Conservation (phyloP, 2,888 invertebrate genomes). For the Parthenolecanium corni region DNA sequence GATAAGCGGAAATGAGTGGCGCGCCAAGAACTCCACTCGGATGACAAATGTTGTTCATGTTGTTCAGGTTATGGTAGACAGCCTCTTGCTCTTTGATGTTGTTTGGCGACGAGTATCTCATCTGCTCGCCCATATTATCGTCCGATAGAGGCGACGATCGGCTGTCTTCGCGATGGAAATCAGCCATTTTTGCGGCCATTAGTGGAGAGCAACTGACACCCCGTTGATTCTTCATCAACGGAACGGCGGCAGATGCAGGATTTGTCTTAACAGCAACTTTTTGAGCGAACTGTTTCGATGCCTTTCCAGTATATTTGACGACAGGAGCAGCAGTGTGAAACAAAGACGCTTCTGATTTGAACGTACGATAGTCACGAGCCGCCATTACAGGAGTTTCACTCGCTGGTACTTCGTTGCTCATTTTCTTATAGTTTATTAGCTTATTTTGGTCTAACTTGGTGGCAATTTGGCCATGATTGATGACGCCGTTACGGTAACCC, state of each 20-base stretch:
- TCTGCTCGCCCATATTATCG: background rate
- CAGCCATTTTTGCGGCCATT: conserved; percentile 3
- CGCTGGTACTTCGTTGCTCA: background rate
- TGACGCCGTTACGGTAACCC: conserved; percentile 13
- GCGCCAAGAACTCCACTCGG: background rate
- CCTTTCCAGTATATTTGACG: conserved; percentile 4
- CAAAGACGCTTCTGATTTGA: background rate
- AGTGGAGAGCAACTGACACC: background rate
- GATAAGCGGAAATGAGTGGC: background rate
- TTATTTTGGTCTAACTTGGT: background rate
- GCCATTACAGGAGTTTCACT: background rate
- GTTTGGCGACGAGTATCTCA: background rate
- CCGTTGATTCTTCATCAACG: conserved; percentile 5
- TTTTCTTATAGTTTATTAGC: conserved; percentile 3
- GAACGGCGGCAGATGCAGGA: background rate
- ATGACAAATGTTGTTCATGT: background rate
- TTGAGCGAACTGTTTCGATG: conserved; percentile 1
- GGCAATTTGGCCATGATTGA: conserved; percentile 1
- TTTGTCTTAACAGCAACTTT: background rate
- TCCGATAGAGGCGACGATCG: conserved; percentile 14
- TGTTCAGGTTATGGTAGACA: background rate
- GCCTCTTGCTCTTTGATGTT: background rate
- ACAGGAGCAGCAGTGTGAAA: conserved; percentile 4
- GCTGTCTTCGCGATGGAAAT: conserved; percentile 6
- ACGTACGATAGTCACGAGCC: conserved; percentile 1